Evolutionary conservation across 1,140 invertebrate genomes (phyloP).

Genomic region (Zaprionus davidi): DNA sequence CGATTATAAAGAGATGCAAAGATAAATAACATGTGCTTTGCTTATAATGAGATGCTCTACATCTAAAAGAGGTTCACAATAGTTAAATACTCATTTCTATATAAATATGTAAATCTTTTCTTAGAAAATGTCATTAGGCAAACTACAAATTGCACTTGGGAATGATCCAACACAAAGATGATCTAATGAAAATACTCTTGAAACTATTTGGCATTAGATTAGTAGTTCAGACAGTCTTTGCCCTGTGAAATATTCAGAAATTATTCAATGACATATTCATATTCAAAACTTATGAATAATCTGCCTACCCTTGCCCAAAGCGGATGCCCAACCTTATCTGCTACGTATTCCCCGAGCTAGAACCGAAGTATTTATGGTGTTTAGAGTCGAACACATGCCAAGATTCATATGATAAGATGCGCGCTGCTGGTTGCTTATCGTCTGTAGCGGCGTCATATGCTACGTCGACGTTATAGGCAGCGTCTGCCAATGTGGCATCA

Average conservation of each 20-base stretch:
- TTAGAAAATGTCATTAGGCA: no score
- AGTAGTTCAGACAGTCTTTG: not conserved
- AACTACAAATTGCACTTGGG: not conserved
- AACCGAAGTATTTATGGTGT: not conserved
- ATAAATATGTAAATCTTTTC: no score
- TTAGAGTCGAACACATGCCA: conserved; percentile 20
- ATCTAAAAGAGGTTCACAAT: no score
- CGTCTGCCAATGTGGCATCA: conserved; percentile 68
- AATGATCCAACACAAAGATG: not conserved
- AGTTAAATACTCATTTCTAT: no score
- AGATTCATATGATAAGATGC: conserved; percentile 57
- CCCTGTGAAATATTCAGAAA: not conserved
- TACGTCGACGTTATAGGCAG: conserved; percentile 9
- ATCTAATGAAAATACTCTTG: not conserved
- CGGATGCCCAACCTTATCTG: conserved; percentile 2
- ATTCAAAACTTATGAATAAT: not conserved
- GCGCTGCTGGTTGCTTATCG: conserved; percentile 34
- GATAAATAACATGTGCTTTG: no score
- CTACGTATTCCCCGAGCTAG: not conserved
- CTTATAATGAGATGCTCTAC: no score
- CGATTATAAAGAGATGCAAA: not conserved
- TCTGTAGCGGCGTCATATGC: conserved; percentile 18
- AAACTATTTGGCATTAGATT: not conserved
- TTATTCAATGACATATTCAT: not conserved
- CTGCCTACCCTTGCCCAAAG: not conserved